A percentile compares a stretch with the other conserved stretches of the same genome.
Conservation (phyloP, 2,888 invertebrate species). For the Drosophila barbarae region DNA sequence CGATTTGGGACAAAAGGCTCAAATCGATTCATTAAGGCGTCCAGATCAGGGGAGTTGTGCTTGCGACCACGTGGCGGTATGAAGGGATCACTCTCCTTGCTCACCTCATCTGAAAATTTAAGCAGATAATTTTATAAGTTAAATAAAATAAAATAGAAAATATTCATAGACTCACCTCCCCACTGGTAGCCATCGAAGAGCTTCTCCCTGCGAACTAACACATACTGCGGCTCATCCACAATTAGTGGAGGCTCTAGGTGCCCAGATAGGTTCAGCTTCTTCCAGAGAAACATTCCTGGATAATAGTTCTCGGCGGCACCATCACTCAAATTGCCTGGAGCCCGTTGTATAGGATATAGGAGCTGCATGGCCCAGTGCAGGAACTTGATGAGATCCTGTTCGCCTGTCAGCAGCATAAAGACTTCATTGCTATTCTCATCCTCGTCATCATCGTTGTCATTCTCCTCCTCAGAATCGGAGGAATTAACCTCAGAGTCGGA, state of each 20-base stretch:
- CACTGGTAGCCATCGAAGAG: conserved; percentile 52
- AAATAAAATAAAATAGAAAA: too few relatives aligned
- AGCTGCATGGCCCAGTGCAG: conserved; percentile 76
- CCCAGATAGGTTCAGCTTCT: conserved; percentile 77
- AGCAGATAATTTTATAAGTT: not conserved
- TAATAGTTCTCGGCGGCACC: conserved; percentile 66
- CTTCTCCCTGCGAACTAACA: conserved; percentile 74
- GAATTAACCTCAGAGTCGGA: conserved; percentile 15
- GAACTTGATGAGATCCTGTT: conserved; percentile 75
- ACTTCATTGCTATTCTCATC: conserved; percentile 64
- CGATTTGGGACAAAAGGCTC: conserved; percentile 79
- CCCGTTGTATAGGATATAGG: conserved; percentile 64
- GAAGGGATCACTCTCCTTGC: conserved; percentile 70
- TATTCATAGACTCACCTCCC: conserved; percentile 53
- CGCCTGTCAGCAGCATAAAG: conserved; percentile 71
- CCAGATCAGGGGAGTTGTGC: conserved; percentile 68
- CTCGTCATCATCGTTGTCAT: conserved; percentile 31
- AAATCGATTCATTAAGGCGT: conserved; percentile 68
- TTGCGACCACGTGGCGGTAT: conserved; percentile 79
- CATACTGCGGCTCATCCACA: conserved; percentile 78
- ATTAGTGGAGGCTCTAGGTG: conserved; percentile 75
- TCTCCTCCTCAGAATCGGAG: conserved; percentile 30
- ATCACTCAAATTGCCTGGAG: conserved; percentile 35
- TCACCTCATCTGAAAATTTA: conserved; percentile 42
- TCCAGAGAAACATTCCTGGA: conserved; percentile 75